phyloP scores from a whole-genome alignment of 2,797 vertebrate species.

The Jordanella pulchra region DNA sequence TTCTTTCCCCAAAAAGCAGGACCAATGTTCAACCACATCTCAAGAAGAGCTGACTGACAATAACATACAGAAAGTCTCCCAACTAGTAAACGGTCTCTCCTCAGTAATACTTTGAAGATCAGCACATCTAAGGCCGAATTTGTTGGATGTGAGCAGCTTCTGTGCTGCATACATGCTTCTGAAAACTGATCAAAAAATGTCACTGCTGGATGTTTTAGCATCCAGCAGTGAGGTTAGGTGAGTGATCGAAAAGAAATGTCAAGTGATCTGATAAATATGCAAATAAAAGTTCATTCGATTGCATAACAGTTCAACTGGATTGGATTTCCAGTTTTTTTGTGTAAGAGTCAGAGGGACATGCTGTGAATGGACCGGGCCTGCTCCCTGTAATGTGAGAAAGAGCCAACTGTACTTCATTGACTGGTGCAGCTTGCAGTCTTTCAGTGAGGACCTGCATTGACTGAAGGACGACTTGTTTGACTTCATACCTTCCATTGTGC shows the following conservation, averaged over 20 bases:
- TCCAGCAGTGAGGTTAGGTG: conserved; percentile 19
- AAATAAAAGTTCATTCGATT: conserved; percentile 10
- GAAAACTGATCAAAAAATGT: conserved; percentile 8
- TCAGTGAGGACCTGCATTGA: conserved; percentile 48
- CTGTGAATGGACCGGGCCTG: conserved; percentile 14
- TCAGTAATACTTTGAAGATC: background rate
- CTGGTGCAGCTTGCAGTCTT: conserved; percentile 55
- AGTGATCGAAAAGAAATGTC: conserved; percentile 2
- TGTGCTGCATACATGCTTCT: conserved; percentile 23
- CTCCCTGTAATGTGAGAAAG: conserved; percentile 62
- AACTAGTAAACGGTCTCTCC: background rate
- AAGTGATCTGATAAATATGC: conserved; percentile 20
- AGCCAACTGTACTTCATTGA: conserved; percentile 57
- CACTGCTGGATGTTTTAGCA: conserved; percentile 1
- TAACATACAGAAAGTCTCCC: background rate
- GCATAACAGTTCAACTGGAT: background rate
- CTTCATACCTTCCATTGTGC: conserved; percentile 92
- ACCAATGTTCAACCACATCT: background rate
- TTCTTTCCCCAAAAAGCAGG: background rate
- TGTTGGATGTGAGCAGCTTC: conserved; percentile 17
- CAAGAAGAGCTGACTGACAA: background rate
- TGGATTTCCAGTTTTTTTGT: conserved; percentile 24
- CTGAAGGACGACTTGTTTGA: conserved; percentile 44
- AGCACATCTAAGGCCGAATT: background rate
- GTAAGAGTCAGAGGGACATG: conserved; percentile 18